A percentile compares a stretch with the other conserved stretches of the same genome.
Conservation (phyloP, 2,888 invertebrate species). For the Papilio elwesi region DNA sequence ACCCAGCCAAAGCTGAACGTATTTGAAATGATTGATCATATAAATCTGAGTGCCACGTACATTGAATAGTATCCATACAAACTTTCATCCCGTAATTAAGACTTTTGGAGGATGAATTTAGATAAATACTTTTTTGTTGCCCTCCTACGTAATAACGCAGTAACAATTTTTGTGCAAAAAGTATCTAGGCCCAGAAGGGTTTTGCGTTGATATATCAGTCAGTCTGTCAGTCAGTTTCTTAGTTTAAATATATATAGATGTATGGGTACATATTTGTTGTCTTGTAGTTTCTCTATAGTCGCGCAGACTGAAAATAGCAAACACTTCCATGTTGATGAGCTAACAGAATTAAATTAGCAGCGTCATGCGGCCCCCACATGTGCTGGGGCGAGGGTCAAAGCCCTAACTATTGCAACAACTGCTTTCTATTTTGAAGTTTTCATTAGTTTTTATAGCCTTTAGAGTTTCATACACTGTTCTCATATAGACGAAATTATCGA, state of each 20-base stretch:
- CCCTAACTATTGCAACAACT: constrained; percentile 16
- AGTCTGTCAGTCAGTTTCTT: too few relatives aligned
- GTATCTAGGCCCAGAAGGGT: too few relatives aligned
- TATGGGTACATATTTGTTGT: not conserved
- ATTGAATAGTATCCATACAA: too few relatives aligned
- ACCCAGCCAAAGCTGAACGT: too few relatives aligned
- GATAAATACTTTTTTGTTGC: too few relatives aligned
- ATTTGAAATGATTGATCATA: too few relatives aligned
- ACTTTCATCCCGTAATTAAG: not conserved
- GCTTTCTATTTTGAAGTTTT: constrained; percentile 32
- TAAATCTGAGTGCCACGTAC: too few relatives aligned
- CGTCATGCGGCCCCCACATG: constrained; percentile 26
- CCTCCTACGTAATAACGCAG: too few relatives aligned
- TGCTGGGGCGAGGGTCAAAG: constrained; percentile 24
- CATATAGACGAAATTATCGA: not conserved
- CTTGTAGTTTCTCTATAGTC: not conserved
- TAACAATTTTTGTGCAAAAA: too few relatives aligned
- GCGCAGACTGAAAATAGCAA: not conserved
- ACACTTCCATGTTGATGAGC: constrained; percentile 8
- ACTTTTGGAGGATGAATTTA: too few relatives aligned
- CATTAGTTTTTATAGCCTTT: constrained; percentile 22
- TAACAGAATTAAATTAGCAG: constrained; percentile 25
- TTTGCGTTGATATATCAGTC: too few relatives aligned
- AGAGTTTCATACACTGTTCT: not conserved
- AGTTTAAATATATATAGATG: not conserved